phyloP scores from a whole-genome alignment of 2,888 invertebrate genomes.

The Amphipyra tragopoginis region DNA sequence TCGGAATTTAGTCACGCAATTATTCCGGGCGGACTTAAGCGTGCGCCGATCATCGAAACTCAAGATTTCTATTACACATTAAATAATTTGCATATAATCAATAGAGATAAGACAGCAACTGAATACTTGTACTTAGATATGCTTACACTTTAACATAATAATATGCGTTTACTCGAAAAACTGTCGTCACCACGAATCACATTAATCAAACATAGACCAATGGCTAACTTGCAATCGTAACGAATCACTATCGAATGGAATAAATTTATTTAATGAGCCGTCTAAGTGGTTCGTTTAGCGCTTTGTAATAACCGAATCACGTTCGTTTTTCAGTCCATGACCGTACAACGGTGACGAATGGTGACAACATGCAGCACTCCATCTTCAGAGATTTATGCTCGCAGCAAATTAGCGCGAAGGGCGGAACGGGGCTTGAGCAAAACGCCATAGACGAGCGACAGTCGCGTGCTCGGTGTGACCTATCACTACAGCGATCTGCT shows the following conservation, averaged over 20 bases:
- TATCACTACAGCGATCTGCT: conserved; percentile 73
- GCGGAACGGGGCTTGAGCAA: conserved; percentile 69
- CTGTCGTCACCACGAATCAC: conserved; percentile 63
- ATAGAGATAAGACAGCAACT: conserved; percentile 62
- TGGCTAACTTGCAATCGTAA: conserved; percentile 79
- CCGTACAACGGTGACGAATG: conserved; percentile 77
- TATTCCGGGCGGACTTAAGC: conserved; percentile 68
- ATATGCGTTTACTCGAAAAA: conserved; percentile 61
- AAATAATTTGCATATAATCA: conserved; percentile 75
- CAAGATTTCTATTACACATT: conserved; percentile 71
- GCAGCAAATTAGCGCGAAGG: conserved; percentile 76
- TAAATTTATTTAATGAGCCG: conserved; percentile 84
- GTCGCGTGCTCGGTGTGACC: conserved; percentile 72
- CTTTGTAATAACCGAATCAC: conserved; percentile 84
- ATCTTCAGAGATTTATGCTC: conserved; percentile 73
- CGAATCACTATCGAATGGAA: conserved; percentile 82
- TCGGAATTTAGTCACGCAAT: conserved; percentile 80
- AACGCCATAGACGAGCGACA: conserved; percentile 62
- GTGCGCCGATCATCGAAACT: conserved; percentile 67
- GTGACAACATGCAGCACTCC: conserved; percentile 70
- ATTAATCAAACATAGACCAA: conserved; percentile 76
- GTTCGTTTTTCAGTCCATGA: conserved; percentile 80
- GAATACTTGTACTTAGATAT: conserved; percentile 24
- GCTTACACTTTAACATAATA: conserved; percentile 39
- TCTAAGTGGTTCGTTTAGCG: conserved; percentile 80